These are phyloP conservation scores for Mycetomoellerius zeteki DNA, from an alignment of 1,140 invertebrate genomes.

Conservation along the genomic window DNA sequence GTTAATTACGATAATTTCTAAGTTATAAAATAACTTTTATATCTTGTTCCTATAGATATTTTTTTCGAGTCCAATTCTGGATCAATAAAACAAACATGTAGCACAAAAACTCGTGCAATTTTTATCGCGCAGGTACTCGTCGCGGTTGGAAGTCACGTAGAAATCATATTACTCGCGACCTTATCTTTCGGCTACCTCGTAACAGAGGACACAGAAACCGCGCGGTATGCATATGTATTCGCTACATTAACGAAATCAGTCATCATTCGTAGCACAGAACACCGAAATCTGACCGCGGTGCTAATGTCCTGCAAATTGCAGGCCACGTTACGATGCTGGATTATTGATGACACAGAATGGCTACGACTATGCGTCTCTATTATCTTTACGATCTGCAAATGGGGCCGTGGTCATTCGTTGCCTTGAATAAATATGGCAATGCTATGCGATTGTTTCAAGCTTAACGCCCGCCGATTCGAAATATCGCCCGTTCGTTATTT, in stretches of 20 bases:
- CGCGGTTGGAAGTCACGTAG: slow-evolving; percentile 23
- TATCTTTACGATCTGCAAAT: slow-evolving; percentile 68
- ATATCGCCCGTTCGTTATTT: slow-evolving; percentile 36
- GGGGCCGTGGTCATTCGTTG: slow-evolving; percentile 50
- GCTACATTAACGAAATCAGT: slow-evolving; percentile 68
- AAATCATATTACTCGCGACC: slow-evolving; percentile 43
- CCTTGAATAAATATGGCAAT: slow-evolving; percentile 57
- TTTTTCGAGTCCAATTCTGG: background rate
- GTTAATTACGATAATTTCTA: background rate
- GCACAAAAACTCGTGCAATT: background rate
- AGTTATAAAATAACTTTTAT: background rate
- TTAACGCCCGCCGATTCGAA: slow-evolving; percentile 43
- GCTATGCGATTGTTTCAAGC: slow-evolving; percentile 57
- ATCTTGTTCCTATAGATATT: background rate
- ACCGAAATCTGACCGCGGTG: slow-evolving; percentile 60
- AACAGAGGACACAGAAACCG: slow-evolving; percentile 42
- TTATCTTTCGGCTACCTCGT: slow-evolving; percentile 38
- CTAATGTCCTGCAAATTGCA: slow-evolving; percentile 69
- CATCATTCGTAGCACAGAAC: slow-evolving; percentile 53
- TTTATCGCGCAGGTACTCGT: background rate
- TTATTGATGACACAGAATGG: slow-evolving; percentile 63
- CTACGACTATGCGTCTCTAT: slow-evolving; percentile 64
- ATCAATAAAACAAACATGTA: slow-evolving; percentile 15
- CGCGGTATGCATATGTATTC: slow-evolving; percentile 38
- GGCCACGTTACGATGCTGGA: slow-evolving; percentile 45